phyloP scores from a whole-genome alignment of 2,113 vertebrate genomes.

The Ptilorrhoa leucosticta region DNA sequence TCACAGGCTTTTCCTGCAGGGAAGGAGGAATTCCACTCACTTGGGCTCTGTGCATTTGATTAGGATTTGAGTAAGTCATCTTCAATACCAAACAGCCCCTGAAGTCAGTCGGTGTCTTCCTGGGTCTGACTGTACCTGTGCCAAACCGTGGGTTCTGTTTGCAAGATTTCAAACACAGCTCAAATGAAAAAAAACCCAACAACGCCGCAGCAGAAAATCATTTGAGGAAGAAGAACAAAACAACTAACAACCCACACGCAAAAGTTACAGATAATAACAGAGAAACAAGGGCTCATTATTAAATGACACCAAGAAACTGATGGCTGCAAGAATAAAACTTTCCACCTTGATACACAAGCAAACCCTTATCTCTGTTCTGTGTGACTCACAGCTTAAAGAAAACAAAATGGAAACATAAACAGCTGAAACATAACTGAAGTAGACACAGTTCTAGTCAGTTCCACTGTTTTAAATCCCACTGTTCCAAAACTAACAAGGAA shows the following conservation, averaged over 20 bases:
- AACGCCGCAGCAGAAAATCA: background rate
- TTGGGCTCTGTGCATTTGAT: background rate
- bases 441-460: background rate
- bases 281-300: background rate
- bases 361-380: background rate
- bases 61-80: background rate
- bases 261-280: background rate
- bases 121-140: background rate
- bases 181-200: background rate
- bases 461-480: background rate
- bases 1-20: background rate
- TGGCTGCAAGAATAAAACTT: background rate
- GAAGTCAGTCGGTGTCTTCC: background rate
- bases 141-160: fast-evolving
- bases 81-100: background rate
- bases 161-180: background rate
- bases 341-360: background rate
- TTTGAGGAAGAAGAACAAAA: too few relatives aligned
- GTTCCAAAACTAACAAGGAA: background rate
- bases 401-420: background rate
- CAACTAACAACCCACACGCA: background rate
- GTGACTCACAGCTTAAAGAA: background rate
- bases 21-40: background rate
- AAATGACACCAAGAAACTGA: background rate
- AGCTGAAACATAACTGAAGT: background rate